Conservation (phyloP, 2,888 invertebrate species). For the Eilema caniola region DNA sequence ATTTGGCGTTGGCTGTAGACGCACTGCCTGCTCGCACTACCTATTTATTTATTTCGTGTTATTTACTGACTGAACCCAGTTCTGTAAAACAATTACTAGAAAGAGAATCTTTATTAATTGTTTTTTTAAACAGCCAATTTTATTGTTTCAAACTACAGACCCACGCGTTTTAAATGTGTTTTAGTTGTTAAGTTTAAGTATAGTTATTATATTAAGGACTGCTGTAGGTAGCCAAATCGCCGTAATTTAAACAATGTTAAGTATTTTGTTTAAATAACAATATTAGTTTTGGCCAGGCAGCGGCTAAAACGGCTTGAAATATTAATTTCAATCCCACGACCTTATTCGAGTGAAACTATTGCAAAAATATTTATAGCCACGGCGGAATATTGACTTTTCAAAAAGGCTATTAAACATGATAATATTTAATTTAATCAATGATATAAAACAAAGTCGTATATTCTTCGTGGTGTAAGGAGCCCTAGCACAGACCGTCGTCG, state of each 20-base stretch:
- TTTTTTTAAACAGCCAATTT: background rate
- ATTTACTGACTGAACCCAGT: background rate
- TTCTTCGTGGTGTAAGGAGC: background rate
- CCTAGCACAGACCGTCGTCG: background rate
- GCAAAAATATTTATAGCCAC: too few species aligned
- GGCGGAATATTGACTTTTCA: background rate
- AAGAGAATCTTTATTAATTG: background rate
- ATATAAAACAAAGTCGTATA: background rate
- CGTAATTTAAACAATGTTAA: background rate
- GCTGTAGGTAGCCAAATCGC: too few species aligned
- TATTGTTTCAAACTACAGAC: background rate
- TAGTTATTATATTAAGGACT: too few species aligned
- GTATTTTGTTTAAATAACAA: too few species aligned
- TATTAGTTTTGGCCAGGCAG: background rate
- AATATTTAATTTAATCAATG: background rate
- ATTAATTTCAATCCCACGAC: background rate
- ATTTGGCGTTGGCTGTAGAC: conserved; percentile 42
- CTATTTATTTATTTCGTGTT: conserved; percentile 2
- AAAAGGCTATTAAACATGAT: background rate
- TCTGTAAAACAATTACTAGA: background rate
- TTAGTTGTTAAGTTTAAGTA: background rate
- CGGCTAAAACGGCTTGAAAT: background rate
- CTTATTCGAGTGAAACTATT: background rate
- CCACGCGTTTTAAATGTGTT: background rate
- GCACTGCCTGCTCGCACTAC: conserved; percentile 11